phyloP scores from a whole-genome alignment of 2,797 vertebrate species.

The Falco peregrinus region DNA sequence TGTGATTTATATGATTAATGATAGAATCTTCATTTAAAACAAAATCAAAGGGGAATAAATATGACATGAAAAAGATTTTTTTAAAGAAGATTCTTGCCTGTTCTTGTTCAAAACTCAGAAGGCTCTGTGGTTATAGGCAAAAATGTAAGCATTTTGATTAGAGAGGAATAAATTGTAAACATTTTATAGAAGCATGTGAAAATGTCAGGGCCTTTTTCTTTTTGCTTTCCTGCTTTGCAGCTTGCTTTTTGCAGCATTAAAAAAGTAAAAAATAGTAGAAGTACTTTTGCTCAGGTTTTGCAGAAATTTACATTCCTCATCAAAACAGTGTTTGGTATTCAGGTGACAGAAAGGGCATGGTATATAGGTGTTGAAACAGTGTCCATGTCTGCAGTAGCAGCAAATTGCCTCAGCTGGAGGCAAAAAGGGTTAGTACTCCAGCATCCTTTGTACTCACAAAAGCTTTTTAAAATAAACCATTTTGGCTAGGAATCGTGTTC shows the following conservation, averaged over 20 bases:
- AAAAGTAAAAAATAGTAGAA: neutral
- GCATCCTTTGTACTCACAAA: neutral
- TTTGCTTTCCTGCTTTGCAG: neutral
- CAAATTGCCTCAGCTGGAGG: neutral
- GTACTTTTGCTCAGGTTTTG: neutral
- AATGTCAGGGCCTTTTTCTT: neutral
- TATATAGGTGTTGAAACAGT: neutral
- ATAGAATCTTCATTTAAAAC: conserved; percentile 17
- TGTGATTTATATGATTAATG: conserved; percentile 13
- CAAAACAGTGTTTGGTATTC: neutral
- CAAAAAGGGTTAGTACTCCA: neutral
- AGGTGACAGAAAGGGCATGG: neutral
- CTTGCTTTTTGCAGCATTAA: neutral
- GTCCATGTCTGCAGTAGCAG: neutral
- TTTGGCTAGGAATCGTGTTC: neutral
- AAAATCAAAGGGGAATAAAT: conserved; percentile 43
- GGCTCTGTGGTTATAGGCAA: conserved; percentile 2
- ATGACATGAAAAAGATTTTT: neutral
- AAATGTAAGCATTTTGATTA: conserved; percentile 34
- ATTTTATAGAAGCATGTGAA: neutral
- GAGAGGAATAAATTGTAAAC: conserved; percentile 3
- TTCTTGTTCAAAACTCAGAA: conserved; percentile 36
- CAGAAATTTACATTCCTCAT: neutral
- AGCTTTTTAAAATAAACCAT: neutral
- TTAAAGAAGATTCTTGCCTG: neutral